Evolutionary conservation across 1,140 invertebrate genomes (phyloP).

Genomic region (Holotrichia oblita): DNA sequence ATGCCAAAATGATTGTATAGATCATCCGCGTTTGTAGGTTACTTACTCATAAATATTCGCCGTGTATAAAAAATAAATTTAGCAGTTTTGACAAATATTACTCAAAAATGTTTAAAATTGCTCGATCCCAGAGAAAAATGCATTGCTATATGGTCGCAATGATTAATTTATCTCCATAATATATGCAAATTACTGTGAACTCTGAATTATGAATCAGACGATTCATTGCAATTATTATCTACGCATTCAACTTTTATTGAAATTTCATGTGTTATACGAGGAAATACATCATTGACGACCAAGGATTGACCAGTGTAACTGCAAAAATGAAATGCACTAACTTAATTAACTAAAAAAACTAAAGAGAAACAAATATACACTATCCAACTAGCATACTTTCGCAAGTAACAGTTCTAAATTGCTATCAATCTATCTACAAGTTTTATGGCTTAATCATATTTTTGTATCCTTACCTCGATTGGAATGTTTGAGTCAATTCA

Average conservation of each 20-base stretch:
- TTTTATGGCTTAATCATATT: too few species aligned
- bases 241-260: neutral
- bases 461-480: slow-evolving; percentile 90
- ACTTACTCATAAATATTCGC: too few species aligned
- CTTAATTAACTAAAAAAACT: slow-evolving; percentile 38
- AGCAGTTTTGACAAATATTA: too few species aligned
- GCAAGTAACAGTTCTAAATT: neutral
- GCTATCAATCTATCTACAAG: neutral
- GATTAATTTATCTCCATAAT: neutral
- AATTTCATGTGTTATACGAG: slow-evolving; percentile 66
- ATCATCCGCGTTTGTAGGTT: too few species aligned
- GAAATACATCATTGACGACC: slow-evolving; percentile 92
- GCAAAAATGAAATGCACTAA: slow-evolving; percentile 55
- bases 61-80: too few species aligned
- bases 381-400: neutral
- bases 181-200: neutral
- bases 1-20: too few species aligned
- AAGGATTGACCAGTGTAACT: slow-evolving; percentile 91
- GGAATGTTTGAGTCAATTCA: slow-evolving; percentile 95
- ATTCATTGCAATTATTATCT: slow-evolving; percentile 45
- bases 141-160: too few species aligned
- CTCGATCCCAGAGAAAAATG: too few species aligned
- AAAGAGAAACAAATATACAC: slow-evolving; percentile 24
- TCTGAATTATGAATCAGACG: slow-evolving; percentile 1
- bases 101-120: too few species aligned